Percentiles rank a stretch among this genome's conserved stretches.
Evolutionary conservation across 2,888 invertebrate species (phyloP).

Genomic region (Chalcosyrphus nemorum): DNA sequence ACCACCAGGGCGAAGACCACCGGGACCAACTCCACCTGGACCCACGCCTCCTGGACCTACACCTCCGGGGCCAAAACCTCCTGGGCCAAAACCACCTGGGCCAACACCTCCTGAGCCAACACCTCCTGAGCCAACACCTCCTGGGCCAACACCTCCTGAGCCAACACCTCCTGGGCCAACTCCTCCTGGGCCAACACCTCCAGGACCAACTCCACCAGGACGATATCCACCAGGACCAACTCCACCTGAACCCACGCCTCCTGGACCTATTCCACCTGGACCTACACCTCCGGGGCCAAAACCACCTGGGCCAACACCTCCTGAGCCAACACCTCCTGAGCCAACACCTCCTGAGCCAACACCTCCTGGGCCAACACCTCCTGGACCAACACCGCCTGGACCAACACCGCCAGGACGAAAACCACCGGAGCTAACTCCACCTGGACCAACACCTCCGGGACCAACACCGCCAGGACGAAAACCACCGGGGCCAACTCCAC

Average conservation of each 20-base stretch:
- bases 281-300: slow-evolving; percentile 48
- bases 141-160: slow-evolving; percentile 44
- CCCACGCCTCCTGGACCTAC: slow-evolving; percentile 50
- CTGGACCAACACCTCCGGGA: not conserved
- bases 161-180: slow-evolving; percentile 45
- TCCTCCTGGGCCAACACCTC: slow-evolving; percentile 36
- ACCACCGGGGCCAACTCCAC: slow-evolving; percentile 39
- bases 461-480: slow-evolving; percentile 21
- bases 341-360: slow-evolving; percentile 33
- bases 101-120: slow-evolving; percentile 46
- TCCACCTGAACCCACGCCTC: slow-evolving; percentile 22
- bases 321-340: slow-evolving; percentile 18
- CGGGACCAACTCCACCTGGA: slow-evolving; percentile 43
- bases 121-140: slow-evolving; percentile 18
- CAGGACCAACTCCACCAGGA: slow-evolving; percentile 24
- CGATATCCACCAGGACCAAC: slow-evolving; percentile 44
- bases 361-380: slow-evolving; percentile 9
- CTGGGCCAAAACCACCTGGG: slow-evolving; percentile 39
- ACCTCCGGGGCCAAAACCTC: slow-evolving; percentile 42
- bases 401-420: slow-evolving; percentile 12
- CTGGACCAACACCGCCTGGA: slow-evolving; percentile 17
- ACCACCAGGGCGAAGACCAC: slow-evolving; percentile 33
- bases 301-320: slow-evolving; percentile 39
- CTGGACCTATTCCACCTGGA: slow-evolving; percentile 61
- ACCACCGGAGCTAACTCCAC: not conserved